Evolutionary conservation across 1,140 invertebrate species (phyloP), one percentile per base, ranked within the genome.

Genomic region (Drosophila punjabiensis): DNA sequence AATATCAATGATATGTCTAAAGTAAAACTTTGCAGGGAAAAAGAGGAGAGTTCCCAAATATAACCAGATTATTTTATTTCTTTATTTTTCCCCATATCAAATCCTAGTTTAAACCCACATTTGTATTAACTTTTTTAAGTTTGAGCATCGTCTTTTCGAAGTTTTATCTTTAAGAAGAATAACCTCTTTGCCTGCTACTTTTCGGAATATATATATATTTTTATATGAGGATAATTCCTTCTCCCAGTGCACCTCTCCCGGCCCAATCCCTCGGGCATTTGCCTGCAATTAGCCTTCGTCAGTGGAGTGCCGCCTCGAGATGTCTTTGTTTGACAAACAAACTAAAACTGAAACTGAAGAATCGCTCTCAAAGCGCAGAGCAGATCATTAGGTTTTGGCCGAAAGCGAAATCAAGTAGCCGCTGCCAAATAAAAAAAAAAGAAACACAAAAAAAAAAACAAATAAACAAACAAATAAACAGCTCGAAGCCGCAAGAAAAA

Each of bases 241-340:
- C 18, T 28, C 53, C n/a, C 45, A 53, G 32, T 33, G 67, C 47
- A 39, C 33, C 11, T 16, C 20, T 50, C 13, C 37, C 16, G 24
- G 14, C 24, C 47, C 20, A 16, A 28, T 45, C 47, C 39, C 18
- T 32, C 33, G 32, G 70, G 68, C 58, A 30, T 24, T 4, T 43
- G 37, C 20, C 8, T 74, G 68, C 70, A 61, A 73, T 78, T 76
- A 63, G 48, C 47, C 59, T 79, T 76, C 70, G 70, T 18, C 30
- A 52, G 4, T 58, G 35, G 43, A 76, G 43, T 43, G 71, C 41
- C 18, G 69, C 69, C 71, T 48, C 59, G 48, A 73, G 66, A 48
- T 78, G 64, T 82, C 20, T 82, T 65, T 56, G 39, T 80, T 77
- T 66, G 69, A 53, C 68, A 85, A 84, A 84, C 78, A 83, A 74